Percentiles rank a stretch among this genome's conserved stretches.
Conservation (phyloP, 2,888 invertebrate genomes). For the Dryomyza anilis region DNA sequence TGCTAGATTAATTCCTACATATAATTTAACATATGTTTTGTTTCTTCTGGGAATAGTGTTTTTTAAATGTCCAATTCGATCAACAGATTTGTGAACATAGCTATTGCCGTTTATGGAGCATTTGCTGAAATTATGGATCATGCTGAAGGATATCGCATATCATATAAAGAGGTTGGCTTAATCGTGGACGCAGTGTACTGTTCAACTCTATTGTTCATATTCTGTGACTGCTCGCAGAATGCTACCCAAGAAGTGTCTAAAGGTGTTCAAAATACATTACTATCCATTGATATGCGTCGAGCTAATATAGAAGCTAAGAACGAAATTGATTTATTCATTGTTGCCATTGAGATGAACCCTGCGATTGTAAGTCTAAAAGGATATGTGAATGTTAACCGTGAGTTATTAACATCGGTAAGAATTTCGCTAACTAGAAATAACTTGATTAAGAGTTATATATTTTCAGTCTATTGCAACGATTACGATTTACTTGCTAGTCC, state of each 20-base stretch:
- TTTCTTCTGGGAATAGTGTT: too few relatives aligned
- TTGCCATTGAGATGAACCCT: conserved; percentile 73
- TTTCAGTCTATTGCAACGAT: conserved; percentile 70
- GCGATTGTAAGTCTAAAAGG: conserved; percentile 72
- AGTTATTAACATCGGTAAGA: conserved; percentile 69
- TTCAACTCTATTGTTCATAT: conserved; percentile 67
- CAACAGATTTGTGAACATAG: conserved; percentile 66
- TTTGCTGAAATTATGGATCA: conserved; percentile 72
- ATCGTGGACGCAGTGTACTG: conserved; percentile 70
- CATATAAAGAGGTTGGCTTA: conserved; percentile 72
- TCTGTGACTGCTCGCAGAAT: conserved; percentile 72
- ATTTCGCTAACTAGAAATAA: too few relatives aligned
- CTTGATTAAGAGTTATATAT: neutral
- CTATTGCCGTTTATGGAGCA: conserved; percentile 71
- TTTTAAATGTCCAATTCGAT: neutral
- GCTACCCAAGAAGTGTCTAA: conserved; percentile 69
- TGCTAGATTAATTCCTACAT: too few relatives aligned
- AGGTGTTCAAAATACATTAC: conserved; percentile 68
- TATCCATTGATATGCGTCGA: conserved; percentile 66
- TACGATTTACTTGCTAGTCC: conserved; percentile 70
- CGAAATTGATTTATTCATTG: conserved; percentile 73
- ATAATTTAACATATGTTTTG: neutral
- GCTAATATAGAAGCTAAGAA: conserved; percentile 67
- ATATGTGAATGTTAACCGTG: conserved; percentile 70
- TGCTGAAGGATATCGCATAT: conserved; percentile 62